Conservation (phyloP, 2,797 vertebrate species). For the Amphiprion clarkii region DNA sequence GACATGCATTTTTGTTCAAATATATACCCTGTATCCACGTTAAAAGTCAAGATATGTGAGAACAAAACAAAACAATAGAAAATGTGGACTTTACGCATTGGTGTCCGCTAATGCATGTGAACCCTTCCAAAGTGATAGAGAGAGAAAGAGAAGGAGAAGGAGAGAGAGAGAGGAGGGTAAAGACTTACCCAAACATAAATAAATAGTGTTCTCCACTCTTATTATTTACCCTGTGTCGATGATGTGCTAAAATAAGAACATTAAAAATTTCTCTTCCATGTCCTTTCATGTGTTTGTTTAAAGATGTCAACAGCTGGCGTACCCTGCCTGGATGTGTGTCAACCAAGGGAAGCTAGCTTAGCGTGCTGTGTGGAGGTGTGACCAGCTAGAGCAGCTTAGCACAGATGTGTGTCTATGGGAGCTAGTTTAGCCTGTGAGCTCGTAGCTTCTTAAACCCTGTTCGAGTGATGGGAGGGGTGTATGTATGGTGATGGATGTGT, state of each 20-base stretch:
- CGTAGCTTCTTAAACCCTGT: constrained; percentile 71
- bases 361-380: constrained; percentile 47
- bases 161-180: constrained; percentile 54
- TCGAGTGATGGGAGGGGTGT: constrained; percentile 39
- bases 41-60: constrained; percentile 91
- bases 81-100: constrained; percentile 80
- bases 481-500: not conserved
- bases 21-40: constrained; percentile 99
- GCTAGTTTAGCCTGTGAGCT: constrained; percentile 51
- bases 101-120: constrained; percentile 80
- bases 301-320: constrained; percentile 67
- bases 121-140: constrained; percentile 73
- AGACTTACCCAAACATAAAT: constrained; percentile 74
- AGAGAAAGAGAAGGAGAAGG: constrained; percentile 56
- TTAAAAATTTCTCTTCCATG: constrained; percentile 59
- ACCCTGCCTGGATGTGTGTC: constrained; percentile 50
- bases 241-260: constrained; percentile 81
- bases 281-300: constrained; percentile 69
- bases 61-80: constrained; percentile 75
- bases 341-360: constrained; percentile 66
- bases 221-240: constrained; percentile 86
- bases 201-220: constrained; percentile 82
- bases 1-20: constrained; percentile 97
- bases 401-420: constrained; percentile 39
- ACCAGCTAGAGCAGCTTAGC: constrained; percentile 49